These are phyloP conservation scores for Cyanocitta stelleri DNA, from an alignment of 2,113 vertebrate species.

Conservation along the genomic window DNA sequence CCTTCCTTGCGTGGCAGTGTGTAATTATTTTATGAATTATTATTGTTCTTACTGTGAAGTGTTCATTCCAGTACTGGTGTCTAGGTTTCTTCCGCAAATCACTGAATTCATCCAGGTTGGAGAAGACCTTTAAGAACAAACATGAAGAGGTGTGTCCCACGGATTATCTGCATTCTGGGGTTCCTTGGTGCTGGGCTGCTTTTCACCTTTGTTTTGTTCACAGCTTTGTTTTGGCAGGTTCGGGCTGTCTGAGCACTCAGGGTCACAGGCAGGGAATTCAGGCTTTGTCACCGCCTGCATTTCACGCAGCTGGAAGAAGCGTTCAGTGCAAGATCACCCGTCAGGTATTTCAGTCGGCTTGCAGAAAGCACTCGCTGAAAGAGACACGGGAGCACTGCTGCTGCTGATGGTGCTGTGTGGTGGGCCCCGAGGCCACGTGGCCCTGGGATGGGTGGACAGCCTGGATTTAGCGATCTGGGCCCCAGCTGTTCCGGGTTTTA, in stretches of 20 bases:
- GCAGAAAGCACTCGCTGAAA: accelerated
- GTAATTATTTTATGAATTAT: not conserved
- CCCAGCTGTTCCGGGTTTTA: accelerated
- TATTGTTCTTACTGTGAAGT: not conserved
- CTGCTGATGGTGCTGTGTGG: accelerated
- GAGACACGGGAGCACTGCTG: accelerated
- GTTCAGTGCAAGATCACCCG: accelerated
- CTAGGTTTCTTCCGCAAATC: not conserved
- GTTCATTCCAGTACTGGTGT: not conserved
- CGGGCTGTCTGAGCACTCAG: not conserved
- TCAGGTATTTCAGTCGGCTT: not conserved
- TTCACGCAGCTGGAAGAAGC: not conserved
- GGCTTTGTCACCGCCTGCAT: accelerated
- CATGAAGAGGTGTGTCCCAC: accelerated
- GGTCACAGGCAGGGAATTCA: accelerated
- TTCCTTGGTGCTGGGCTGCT: not conserved
- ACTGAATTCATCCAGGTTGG: not conserved
- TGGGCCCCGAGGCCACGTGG: accelerated
- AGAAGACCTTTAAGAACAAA: not conserved
- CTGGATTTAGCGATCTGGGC: not conserved
- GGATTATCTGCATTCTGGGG: not conserved
- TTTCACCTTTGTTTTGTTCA: too few species aligned
- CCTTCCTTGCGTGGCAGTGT: not conserved
- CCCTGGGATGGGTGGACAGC: not conserved
- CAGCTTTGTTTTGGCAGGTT: not conserved